phyloP scores from a whole-genome alignment of 1,140 invertebrate genomes.

The Brachionus rubens region DNA sequence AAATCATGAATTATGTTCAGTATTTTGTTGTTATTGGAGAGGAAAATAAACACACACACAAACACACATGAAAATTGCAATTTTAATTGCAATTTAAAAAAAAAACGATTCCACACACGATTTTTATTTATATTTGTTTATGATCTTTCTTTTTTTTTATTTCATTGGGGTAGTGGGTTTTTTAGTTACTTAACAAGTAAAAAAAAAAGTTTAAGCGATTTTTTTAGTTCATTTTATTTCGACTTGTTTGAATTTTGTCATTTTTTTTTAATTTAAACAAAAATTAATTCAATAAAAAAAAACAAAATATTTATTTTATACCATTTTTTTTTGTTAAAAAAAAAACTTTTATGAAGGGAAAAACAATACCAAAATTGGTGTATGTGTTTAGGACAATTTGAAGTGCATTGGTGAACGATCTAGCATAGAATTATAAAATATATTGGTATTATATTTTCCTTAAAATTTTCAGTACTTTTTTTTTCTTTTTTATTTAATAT shows the following conservation, averaged over 20 bases:
- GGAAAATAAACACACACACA: no score
- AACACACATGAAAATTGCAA: no score
- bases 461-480: neutral
- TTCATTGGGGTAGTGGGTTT: neutral
- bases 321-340: conserved; percentile 2
- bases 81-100: no score
- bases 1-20: no score
- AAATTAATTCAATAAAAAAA: conserved; percentile 6
- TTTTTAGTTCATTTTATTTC: conserved; percentile 3
- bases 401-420: no score
- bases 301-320: conserved; percentile 32
- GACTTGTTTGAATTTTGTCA: conserved; percentile 32
- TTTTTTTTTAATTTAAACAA: conserved; percentile 4
- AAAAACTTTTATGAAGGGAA: no score
- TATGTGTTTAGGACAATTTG: no score
- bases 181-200: conserved; percentile 1
- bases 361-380: no score
- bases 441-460: neutral
- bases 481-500: neutral
- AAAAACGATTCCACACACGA: no score
- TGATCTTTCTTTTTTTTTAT: conserved; percentile 26
- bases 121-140: no score
- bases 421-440: no score
- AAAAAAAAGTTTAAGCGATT: neutral
- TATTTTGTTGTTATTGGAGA: no score